phyloP scores from a whole-genome alignment of 2,888 invertebrate genomes.

The Melanargia galathea region DNA sequence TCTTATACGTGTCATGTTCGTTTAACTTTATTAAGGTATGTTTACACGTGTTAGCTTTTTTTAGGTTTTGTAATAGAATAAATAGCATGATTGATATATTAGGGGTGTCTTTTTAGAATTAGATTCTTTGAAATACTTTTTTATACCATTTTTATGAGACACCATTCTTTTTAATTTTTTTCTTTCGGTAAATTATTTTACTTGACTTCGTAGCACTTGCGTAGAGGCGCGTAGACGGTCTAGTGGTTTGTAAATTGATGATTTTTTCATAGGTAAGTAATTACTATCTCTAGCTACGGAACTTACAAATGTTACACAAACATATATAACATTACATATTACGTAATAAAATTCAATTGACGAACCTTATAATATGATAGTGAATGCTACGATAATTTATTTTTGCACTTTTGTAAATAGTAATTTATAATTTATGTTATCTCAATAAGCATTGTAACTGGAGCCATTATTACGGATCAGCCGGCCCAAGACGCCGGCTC shows the following conservation, averaged over 20 bases:
- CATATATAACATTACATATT: too few relatives aligned
- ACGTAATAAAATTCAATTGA: too few relatives aligned
- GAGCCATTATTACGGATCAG: constrained; percentile 74
- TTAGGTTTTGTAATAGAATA: constrained; percentile 30
- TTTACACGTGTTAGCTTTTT: constrained; percentile 64
- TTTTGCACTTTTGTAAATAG: constrained; percentile 37
- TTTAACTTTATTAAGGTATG: constrained; percentile 69
- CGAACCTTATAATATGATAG: neutral
- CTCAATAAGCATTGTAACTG: constrained; percentile 74
- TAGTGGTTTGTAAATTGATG: too few relatives aligned
- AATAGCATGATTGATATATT: neutral
- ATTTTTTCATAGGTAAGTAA: too few relatives aligned
- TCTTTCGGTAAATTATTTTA: neutral
- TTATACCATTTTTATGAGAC: neutral
- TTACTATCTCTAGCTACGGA: too few relatives aligned
- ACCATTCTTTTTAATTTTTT: neutral
- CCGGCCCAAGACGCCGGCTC: constrained; percentile 65
- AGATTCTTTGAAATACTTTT: neutral
- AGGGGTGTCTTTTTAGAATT: neutral
- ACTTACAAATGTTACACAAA: too few relatives aligned
- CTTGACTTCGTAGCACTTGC: too few relatives aligned
- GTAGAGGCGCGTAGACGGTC: too few relatives aligned
- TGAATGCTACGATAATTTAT: constrained; percentile 12
- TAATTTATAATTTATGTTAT: constrained; percentile 78
- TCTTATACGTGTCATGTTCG: constrained; percentile 63